A percentile compares a stretch with the other conserved stretches of the same genome.
Conservation (phyloP, 2,797 vertebrate genomes). For the Pygocentrus nattereri region DNA sequence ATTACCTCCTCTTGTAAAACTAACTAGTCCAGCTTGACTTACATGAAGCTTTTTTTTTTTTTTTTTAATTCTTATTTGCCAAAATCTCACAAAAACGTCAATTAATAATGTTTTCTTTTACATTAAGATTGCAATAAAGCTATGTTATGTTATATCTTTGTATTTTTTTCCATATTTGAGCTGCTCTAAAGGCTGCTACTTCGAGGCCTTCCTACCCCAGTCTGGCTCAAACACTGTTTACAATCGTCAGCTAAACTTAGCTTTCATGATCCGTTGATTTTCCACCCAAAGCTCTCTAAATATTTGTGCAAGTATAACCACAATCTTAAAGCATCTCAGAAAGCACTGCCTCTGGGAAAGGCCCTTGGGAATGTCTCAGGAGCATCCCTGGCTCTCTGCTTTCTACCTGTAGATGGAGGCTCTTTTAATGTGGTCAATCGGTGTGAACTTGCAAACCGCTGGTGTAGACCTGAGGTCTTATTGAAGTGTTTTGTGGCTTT, state of each 20-base stretch:
- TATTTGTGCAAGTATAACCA: conserved; percentile 49
- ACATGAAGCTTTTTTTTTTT: not conserved
- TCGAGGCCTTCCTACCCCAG: not conserved
- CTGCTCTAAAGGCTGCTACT: conserved; percentile 26
- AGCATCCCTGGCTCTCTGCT: conserved; percentile 20
- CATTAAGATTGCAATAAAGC: conserved; percentile 11
- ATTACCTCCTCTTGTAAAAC: too few relatives aligned
- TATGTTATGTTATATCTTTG: conserved; percentile 35
- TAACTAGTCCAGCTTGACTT: too few relatives aligned
- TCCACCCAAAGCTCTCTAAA: conserved; percentile 45
- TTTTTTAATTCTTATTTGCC: not conserved
- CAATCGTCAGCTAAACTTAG: conserved; percentile 49
- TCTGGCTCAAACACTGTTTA: conserved; percentile 38
- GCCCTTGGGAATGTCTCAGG: conserved; percentile 1
- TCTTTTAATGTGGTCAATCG: conserved; percentile 32
- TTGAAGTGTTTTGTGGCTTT: conserved; percentile 43
- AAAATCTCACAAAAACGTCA: not conserved
- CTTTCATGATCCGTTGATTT: conserved; percentile 43
- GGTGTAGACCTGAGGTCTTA: conserved; percentile 43
- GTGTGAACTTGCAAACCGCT: conserved; percentile 36
- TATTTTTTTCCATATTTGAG: conserved; percentile 45
- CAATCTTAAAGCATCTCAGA: conserved; percentile 32
- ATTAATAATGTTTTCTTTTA: not conserved
- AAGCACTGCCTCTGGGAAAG: conserved; percentile 3
- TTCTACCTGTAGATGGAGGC: not conserved